Base-by-base conservation (phyloP, 1,140 invertebrate genomes). In the Latrodectus geometricus region DNA sequence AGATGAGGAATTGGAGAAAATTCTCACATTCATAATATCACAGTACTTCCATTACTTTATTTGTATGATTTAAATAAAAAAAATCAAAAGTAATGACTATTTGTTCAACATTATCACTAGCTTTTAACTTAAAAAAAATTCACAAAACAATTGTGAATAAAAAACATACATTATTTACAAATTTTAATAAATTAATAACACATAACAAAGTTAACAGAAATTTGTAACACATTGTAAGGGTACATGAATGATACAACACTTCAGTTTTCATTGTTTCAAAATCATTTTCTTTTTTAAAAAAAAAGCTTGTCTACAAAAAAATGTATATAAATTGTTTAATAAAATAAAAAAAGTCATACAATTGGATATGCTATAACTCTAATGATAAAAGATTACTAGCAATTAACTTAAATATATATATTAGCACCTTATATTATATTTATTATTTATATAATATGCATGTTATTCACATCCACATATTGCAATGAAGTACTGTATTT, bases 21-120 rank as follows among this genome's bases (percentile, higher is more conserved):
- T 73, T 73, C 69, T 82, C 70, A 83, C 80, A 83, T 35, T 50
- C 48, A 72, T 73, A 35, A 74, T 85, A 85, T 85, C 83, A 85
- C 83, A 85, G 83, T 70, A 77, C 65, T 77, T 54, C 75, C 50
- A 83, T 85, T 84, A 72, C 69, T 75, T 85, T 17, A 85, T 56
- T 76, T 69, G n/a, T 69, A 85, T 70, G 80, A 83, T 83, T 81
- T 81, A 4, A 80, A 70, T 17, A 68, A 80, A n/a, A n/a, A 72
- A 82, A 82, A 82, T 68, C 23, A 52, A 77, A 85, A 85, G 73
- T 21, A 68, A 85, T 77, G 61, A 14, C 17, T 61, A 17, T 73
- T 85, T 85, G 83, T 85, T 85, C 83, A 85, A 70, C 74, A 78
- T 70, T 85, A 85, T 85, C 83, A 85, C 83, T 85, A 77, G 83